Percentiles rank a stretch among this genome's conserved stretches.
Evolutionary conservation across 2,797 vertebrate genomes (phyloP).

Genomic region (Vultur gryphus): DNA sequence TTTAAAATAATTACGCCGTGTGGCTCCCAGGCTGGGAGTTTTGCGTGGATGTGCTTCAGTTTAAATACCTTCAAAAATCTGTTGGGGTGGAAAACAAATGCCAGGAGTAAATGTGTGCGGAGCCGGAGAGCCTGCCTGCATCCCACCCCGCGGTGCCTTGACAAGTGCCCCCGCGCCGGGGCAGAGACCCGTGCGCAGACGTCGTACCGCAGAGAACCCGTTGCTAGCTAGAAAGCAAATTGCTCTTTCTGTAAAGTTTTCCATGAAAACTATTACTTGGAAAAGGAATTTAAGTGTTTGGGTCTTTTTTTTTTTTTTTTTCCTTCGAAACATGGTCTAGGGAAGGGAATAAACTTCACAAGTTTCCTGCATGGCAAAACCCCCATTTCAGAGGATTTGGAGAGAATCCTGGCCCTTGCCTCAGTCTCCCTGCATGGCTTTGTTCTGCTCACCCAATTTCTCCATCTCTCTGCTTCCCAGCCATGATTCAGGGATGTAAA

Average conservation of each 20-base stretch:
- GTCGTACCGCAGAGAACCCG: rapidly evolving
- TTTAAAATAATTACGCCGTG: background rate
- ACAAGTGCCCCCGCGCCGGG: rapidly evolving
- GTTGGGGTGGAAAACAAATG: background rate
- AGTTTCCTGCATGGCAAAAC: background rate
- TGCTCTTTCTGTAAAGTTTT: background rate
- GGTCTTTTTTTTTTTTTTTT: background rate
- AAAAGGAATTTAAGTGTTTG: background rate
- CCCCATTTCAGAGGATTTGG: background rate
- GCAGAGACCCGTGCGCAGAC: background rate
- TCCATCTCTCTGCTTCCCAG: background rate
- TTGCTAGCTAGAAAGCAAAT: background rate
- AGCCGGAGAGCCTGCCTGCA: background rate
- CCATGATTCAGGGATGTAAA: background rate
- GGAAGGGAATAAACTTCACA: background rate
- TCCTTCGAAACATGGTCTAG: background rate
- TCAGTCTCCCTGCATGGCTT: background rate
- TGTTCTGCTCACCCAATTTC: background rate
- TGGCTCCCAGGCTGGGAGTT: background rate
- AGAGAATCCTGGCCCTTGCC: background rate
- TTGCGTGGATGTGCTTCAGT: background rate
- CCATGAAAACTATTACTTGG: background rate
- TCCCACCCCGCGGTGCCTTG: background rate
- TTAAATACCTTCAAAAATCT: background rate
- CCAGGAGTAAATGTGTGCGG: background rate